Conservation (phyloP, 2,797 vertebrate genomes). For the Megaceryle alcyon region DNA sequence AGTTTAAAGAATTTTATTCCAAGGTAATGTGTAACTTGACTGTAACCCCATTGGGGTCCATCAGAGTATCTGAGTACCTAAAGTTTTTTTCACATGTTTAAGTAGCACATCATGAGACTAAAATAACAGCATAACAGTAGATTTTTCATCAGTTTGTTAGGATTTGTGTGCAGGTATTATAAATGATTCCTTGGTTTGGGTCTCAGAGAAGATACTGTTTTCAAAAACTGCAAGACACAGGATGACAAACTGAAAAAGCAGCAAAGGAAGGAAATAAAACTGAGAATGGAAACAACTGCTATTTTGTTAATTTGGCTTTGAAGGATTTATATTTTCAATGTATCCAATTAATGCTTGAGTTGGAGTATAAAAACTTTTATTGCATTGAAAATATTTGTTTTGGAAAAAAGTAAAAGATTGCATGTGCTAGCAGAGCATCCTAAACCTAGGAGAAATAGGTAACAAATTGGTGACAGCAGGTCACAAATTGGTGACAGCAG, state of each 20-base stretch:
- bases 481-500: constrained; percentile 63
- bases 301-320: background rate
- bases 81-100: background rate
- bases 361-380: background rate
- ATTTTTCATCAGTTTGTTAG: background rate
- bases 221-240: background rate
- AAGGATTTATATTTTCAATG: background rate
- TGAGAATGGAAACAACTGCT: background rate
- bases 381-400: background rate
- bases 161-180: background rate
- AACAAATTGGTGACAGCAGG: constrained; percentile 53
- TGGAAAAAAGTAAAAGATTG: background rate
- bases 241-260: background rate
- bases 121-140: background rate
- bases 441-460: constrained; percentile 7
- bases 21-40: background rate
- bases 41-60: background rate
- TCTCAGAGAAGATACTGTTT: background rate
- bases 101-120: background rate
- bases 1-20: background rate
- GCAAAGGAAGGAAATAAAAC: background rate
- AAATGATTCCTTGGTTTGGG: background rate
- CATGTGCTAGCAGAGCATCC: background rate
- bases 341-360: background rate
- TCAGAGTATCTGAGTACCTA: background rate